These are phyloP conservation scores for Pseudochromis fuscus DNA, from an alignment of 2,797 vertebrate species.

Conservation along the genomic window DNA sequence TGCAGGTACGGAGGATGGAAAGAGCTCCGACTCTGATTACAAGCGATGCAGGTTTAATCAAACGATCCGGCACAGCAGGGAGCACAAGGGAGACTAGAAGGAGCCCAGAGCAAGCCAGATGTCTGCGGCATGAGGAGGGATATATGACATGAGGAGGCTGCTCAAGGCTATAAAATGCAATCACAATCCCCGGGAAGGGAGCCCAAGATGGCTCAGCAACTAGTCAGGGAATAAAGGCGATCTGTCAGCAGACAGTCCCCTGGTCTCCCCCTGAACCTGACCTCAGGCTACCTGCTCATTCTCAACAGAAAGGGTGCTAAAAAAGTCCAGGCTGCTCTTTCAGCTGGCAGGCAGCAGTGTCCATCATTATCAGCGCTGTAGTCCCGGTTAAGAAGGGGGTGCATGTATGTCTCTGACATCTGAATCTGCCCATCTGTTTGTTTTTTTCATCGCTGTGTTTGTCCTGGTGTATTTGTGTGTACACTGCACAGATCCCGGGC, in stretches of 20 bases:
- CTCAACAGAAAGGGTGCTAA: constrained; percentile 26
- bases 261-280: constrained; percentile 43
- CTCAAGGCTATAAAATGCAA: constrained; percentile 71
- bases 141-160: constrained; percentile 58
- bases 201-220: constrained; percentile 61
- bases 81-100: constrained; percentile 52
- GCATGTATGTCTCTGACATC: constrained; percentile 40
- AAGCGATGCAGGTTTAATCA: constrained; percentile 69
- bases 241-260: constrained; percentile 51
- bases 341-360: constrained; percentile 25
- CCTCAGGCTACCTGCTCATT: constrained; percentile 58
- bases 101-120: constrained; percentile 74
- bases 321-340: constrained; percentile 30
- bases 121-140: constrained; percentile 63
- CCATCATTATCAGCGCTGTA: constrained; percentile 24
- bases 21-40: constrained; percentile 50
- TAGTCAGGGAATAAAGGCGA: constrained; percentile 47
- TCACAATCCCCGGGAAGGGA: constrained; percentile 63
- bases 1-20: constrained; percentile 26
- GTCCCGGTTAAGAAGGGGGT: constrained; percentile 8
- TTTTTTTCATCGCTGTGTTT: constrained; percentile 43
- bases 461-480: constrained; percentile 54
- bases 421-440: constrained; percentile 64
- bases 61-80: constrained; percentile 64
- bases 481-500: constrained; percentile 45